Evolutionary conservation across 2,113 vertebrate species (phyloP), one percentile per base, ranked within the genome.

Genomic region (Clarias batrachus): DNA sequence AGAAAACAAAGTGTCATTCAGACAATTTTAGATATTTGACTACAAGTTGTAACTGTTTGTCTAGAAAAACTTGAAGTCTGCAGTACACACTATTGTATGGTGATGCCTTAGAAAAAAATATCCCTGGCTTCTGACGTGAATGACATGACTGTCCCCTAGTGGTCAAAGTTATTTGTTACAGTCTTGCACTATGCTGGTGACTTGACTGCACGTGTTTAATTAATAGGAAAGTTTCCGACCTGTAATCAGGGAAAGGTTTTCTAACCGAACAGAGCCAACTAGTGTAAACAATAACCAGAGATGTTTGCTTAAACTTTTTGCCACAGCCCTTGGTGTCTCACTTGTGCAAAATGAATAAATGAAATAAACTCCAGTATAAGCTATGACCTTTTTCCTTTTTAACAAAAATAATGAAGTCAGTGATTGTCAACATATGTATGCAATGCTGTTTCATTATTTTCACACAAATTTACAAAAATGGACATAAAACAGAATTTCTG

Each of bases 141-240:
- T 57, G 71, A 33, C 60, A 37, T 25, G 73, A 88, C 81, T 88
- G 84, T 57, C 89, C 82, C 82, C 86, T 62, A 65, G 86, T 88
- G 89, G 83, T 9, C n/a, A 27, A 54, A 41, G 17, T 1, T 70
- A 25, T 16, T 19, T 14, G 14, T 57, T 59, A 23, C 76, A 86
- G 62, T 27, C 1, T 25, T 79, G 37, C 65, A 48, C 27, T 60
- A 66, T 37, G 9, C 57, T 23, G n/a, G 9, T 59, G 27, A 41
- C n/a, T 23, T 71, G 33, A 37, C 7, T 71, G 16, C 70, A 30
- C 30, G 33, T 71, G 6, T 37, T 71, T 37, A 71, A 12, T 74
- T 19, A 41, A 13, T 19, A 73, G 6, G 48, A 68, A 30, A 71
- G 68, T 37, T 71, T 73, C 21, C 10, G 33, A 48, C 19, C 21